These are phyloP conservation scores for Brachionus paranguensis DNA, from an alignment of 1,140 invertebrate species.

Conservation along the genomic window DNA sequence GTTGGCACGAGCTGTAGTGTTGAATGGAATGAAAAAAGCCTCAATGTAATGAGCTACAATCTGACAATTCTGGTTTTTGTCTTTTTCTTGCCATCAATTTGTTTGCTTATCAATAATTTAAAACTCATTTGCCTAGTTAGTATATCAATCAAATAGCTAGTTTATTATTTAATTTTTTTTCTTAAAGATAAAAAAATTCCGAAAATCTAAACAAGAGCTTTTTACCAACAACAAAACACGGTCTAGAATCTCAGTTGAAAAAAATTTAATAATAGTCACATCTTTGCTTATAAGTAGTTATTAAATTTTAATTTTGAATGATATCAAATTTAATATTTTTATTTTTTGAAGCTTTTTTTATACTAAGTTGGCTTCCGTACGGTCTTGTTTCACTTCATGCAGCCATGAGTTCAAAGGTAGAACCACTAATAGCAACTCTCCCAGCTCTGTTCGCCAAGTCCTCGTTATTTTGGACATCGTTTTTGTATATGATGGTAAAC, in stretches of 20 bases:
- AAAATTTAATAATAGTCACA: constrained; percentile 19
- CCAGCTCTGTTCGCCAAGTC: constrained; percentile 17
- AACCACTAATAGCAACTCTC: neutral
- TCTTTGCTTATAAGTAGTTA: constrained; percentile 16
- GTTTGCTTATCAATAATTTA: neutral
- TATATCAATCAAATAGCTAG: neutral
- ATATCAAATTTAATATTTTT: neutral
- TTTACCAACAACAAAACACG: neutral
- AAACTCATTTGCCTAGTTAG: constrained; percentile 22
- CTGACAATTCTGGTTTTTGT: constrained; percentile 10
- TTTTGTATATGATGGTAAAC: constrained; percentile 1
- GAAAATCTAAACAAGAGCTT: neutral
- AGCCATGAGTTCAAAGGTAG: neutral
- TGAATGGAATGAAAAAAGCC: constrained; percentile 17
- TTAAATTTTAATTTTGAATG: neutral
- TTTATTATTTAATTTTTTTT: neutral
- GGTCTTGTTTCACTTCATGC: neutral
- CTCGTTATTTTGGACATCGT: constrained; percentile 14
- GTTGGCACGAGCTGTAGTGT: constrained; percentile 7
- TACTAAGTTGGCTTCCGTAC: neutral
- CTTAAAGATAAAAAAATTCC: constrained; percentile 12
- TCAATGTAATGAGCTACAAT: constrained; percentile 30
- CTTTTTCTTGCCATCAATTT: neutral
- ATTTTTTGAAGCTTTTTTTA: neutral
- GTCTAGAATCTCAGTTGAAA: neutral